Base-by-base conservation (phyloP, 1,140 invertebrate species). In the Aplysia californica region DNA sequence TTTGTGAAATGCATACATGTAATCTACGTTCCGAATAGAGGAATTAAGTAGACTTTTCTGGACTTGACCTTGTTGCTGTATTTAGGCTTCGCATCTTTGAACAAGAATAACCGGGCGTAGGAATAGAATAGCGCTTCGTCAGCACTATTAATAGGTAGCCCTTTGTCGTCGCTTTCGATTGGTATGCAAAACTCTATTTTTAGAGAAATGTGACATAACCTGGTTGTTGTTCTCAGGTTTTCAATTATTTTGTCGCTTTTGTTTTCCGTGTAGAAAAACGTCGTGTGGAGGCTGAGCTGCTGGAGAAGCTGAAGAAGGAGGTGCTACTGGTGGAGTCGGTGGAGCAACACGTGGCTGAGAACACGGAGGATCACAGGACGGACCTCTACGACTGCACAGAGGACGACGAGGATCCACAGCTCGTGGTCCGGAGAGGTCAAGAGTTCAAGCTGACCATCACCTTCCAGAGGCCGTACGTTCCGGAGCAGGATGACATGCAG, bases 371-470 rank as follows among this genome's bases (percentile, higher is more conserved):
- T 26, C 95, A 97, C 88, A 92, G 94, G 81, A 97, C 95, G 0
- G 44, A 59, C n/a, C 39, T 21, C 50, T 79, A 93, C 87, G 93
- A 95, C 79, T 87, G 93, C 77, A 95, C 95, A 93, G 92, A 88
- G 36, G 90, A 93, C n/a, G 73, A 41, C 26, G 26, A 72, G 23
- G 26, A 70, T 36, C 92, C 93, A 23, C 91, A 93, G 81, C 89
- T 97, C 36, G 93, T 97, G 0, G 91, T 97, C 0, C 89, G 96
- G 76, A 90, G 96, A 80, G 96, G 96, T 0, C 95, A 96, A 87
- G 90, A 93, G 31, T 97, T 97, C 88, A 91, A 92, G 76, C 81
- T 97, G 18, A 92, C 93, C 76, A 88, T 97, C 0, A 92, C 90
- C 5, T 91, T 96, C 61, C 94, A 93, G 78, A 91, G 95, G 35